Evolutionary conservation across 2,888 invertebrate species (phyloP).

Genomic region (Odontothrips loti): DNA sequence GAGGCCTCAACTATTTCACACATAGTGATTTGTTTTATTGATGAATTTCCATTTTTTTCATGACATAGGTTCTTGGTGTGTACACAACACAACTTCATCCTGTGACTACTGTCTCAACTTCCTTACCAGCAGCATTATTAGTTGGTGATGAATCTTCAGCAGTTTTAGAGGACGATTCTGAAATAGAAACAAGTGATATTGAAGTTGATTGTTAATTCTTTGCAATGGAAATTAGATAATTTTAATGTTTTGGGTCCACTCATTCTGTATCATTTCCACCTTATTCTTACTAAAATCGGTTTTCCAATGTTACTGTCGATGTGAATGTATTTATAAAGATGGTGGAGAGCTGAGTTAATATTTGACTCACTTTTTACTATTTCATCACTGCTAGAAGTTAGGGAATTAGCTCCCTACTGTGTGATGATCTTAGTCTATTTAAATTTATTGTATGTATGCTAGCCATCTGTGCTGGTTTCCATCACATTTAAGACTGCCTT

Average conservation of each 20-base stretch:
- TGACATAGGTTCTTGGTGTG: conserved; percentile 33
- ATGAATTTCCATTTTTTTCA: neutral
- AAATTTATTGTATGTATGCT: neutral
- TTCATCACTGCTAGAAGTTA: neutral
- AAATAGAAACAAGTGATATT: conserved; percentile 8
- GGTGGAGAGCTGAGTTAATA: neutral
- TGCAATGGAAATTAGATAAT: neutral
- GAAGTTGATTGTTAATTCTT: neutral
- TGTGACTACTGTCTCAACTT: conserved; percentile 2
- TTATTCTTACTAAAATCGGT: neutral
- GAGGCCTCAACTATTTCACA: neutral
- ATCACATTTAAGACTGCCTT: conserved; percentile 16
- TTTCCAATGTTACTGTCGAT: too few relatives aligned
- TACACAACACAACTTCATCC: conserved; percentile 34
- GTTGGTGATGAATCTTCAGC: conserved; percentile 5
- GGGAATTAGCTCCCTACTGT: neutral
- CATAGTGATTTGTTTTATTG: conserved; percentile 24
- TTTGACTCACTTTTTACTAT: neutral
- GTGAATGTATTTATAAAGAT: too few relatives aligned
- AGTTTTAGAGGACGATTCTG: neutral
- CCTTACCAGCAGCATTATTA: neutral
- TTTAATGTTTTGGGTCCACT: neutral
- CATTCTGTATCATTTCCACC: neutral
- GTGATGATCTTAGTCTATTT: neutral
- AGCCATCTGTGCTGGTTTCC: neutral